Conservation (phyloP, 1,140 invertebrate species). For the Pristionchus pacificus region DNA sequence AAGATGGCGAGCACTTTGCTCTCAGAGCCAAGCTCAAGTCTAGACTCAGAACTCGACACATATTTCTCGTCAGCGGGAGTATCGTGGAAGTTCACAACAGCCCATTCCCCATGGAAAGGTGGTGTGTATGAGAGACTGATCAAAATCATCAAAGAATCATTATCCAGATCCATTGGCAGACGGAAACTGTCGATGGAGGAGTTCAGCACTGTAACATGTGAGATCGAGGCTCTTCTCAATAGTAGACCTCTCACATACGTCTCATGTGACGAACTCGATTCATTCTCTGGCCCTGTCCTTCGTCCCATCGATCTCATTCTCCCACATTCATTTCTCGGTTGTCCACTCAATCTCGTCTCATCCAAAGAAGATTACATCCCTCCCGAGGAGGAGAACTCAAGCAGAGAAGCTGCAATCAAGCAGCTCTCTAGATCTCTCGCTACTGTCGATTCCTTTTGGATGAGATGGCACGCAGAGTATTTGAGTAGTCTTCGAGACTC, state of each 20-base stretch:
- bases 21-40: background rate
- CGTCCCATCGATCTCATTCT: background rate
- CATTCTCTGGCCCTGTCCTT: background rate
- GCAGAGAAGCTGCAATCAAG: too few relatives aligned
- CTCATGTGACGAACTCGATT: background rate
- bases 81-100: background rate
- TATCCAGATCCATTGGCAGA: background rate
- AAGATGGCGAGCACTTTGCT: conserved; percentile 1
- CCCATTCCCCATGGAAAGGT: background rate
- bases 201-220: background rate
- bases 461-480: background rate
- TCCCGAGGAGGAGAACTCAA: background rate
- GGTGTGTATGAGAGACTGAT: background rate
- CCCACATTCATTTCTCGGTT: background rate
- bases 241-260: background rate
- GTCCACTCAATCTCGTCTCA: background rate
- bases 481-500: background rate
- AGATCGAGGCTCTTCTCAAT: conserved; percentile 1
- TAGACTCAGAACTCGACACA: background rate
- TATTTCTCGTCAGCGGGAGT: background rate
- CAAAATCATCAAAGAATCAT: background rate
- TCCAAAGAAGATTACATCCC: background rate
- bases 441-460: too few relatives aligned
- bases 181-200: background rate
- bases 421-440: too few relatives aligned